Base-by-base conservation (phyloP, 2,888 invertebrate species). In the Hyalella azteca region DNA sequence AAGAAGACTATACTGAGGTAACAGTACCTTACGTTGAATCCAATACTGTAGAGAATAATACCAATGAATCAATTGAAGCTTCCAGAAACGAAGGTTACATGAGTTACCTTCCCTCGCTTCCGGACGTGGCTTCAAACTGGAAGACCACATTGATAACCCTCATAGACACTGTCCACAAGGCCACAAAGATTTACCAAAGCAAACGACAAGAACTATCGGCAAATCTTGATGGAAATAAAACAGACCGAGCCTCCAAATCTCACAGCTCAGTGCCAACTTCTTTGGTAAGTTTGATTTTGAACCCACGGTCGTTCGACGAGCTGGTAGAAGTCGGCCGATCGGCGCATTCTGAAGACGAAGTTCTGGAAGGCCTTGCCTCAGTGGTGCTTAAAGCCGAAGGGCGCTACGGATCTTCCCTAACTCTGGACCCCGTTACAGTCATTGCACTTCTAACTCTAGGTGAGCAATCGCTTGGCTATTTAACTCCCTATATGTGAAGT, bases 371-470 rank as follows among this genome's bases (percentile, higher is more conserved):
- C 50, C 22, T 83, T 59, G 50, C 80, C 9, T 39, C 76, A 9
- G 80, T 81, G 29, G 59, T 83, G 49, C 36, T 79, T 3, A 80
- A 73, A 19, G 77, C 77, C 9, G 81, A 81, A 40, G 66, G 40
- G 0, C 73, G 81, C 19, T n/a, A 48, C 9, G 81, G 81, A 3
- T 78, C 83, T 0, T 79, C 81, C 15, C 81, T 83, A 40, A 83
- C 83, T 36, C 79, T 83, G n/a, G 83, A 83, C 59, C 83, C 83
- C n/a, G 83, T 83, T n/a, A 83, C 83, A 32, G 77, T 81, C 79
- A 83, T 83, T 22, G 81, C 83, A 5, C 81, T 83, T n/a, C 79
- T 83, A 45, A 83, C 83, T 15, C 80, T 83, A 3, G 83, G 83
- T 83, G 73, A 59, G 83, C 49, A 77, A n/a, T 32, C 15, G 9